Percentiles rank a stretch among this genome's conserved stretches.
phyloP scores from a whole-genome alignment of 2,888 invertebrate genomes.

The Heteromyza rotundicornis region DNA sequence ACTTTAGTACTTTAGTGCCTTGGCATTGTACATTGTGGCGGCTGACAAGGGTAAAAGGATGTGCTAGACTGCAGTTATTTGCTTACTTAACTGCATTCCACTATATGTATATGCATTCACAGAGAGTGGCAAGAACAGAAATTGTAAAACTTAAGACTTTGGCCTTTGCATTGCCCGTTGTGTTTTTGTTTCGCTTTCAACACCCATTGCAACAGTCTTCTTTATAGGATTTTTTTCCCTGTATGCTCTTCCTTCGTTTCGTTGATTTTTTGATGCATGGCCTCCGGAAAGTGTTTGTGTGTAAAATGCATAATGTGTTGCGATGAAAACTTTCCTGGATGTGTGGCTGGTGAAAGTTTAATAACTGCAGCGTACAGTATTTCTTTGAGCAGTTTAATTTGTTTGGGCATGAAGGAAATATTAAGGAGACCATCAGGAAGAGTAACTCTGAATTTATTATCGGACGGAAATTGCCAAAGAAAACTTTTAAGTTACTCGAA shows the following conservation, averaged over 20 bases:
- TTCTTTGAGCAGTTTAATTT: background rate
- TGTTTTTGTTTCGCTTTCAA: background rate
- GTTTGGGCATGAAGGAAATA: background rate
- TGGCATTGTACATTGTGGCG: background rate
- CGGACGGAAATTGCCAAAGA: too few relatives aligned
- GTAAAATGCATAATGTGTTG: background rate
- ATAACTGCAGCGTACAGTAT: background rate
- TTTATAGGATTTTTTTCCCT: background rate
- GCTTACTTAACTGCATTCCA: constrained; percentile 16
- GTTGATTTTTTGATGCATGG: background rate
- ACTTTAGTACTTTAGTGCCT: background rate
- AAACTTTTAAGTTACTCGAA: too few relatives aligned
- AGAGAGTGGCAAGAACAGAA: background rate
- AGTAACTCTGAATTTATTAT: too few relatives aligned
- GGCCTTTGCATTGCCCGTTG: background rate
- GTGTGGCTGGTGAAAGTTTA: background rate
- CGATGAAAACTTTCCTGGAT: background rate
- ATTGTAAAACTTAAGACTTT: background rate
- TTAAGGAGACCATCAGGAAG: too few relatives aligned
- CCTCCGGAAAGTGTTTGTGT: background rate
- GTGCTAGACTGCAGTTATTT: constrained; percentile 24
- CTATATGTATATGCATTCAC: too few relatives aligned
- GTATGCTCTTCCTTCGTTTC: background rate
- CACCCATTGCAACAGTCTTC: background rate
- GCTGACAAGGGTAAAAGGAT: background rate